phyloP scores from a whole-genome alignment of 2,113 vertebrate genomes.

The Chrysemys picta region DNA sequence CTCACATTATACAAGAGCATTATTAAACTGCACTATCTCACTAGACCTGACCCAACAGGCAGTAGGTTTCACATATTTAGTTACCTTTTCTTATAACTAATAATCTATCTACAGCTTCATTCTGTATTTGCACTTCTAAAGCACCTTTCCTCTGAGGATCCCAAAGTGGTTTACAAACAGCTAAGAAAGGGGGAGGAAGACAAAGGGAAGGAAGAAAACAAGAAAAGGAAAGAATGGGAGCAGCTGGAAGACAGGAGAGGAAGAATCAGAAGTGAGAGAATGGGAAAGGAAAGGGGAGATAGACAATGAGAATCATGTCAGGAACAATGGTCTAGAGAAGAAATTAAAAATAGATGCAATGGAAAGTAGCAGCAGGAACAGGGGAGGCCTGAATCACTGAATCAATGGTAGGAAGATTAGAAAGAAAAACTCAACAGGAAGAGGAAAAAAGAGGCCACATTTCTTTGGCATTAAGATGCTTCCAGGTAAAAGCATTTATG shows the following conservation, averaged over 20 bases:
- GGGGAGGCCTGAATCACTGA: not conserved
- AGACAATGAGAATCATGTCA: not conserved
- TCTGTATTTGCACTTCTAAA: not conserved
- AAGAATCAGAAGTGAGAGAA: not conserved
- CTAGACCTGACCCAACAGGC: not conserved
- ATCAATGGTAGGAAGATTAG: not conserved
- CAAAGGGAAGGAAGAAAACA: not conserved
- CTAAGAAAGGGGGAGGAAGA: not conserved
- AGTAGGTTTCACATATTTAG: not conserved
- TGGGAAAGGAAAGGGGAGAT: not conserved
- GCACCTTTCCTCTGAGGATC: not conserved
- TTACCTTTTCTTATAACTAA: not conserved
- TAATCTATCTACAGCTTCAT: not conserved
- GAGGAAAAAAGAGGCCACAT: not conserved
- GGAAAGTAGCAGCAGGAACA: not conserved
- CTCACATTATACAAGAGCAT: not conserved
- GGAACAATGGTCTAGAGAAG: not conserved
- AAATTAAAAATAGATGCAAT: not conserved
- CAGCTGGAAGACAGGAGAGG: constrained; percentile 10
- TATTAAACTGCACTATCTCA: not conserved
- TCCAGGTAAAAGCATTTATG: not conserved
- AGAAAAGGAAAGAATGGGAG: not conserved
- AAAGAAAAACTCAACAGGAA: not conserved
- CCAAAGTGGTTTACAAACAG: not conserved
- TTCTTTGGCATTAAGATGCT: not conserved